Base-by-base conservation (phyloP, 2,797 vertebrate species). In the Propithecus deckenii region DNA sequence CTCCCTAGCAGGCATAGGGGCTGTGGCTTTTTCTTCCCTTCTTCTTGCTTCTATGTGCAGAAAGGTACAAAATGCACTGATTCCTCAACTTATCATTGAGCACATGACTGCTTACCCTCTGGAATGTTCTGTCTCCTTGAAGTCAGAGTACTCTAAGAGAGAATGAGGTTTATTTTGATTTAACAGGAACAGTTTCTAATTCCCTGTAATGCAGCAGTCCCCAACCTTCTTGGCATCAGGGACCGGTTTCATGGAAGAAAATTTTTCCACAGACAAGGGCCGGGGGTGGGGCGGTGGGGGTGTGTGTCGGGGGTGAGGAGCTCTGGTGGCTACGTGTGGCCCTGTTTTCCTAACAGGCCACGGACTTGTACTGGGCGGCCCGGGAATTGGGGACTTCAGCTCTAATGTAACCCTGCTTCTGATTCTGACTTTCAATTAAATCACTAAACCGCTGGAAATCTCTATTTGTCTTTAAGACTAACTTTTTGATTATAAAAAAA, bases 401-500 rank as follows among this genome's bases (percentile, higher is more conserved):
- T 32, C 22, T 74, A 89, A 89, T 67, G 17, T 63, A 80, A 55
- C 65, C 38, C 50, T 93, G n/a, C 78, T 86, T 81, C 25, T 65
- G 25, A 75, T 81, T 74, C 11, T 95, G 61, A 57, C 41, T 93
- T 86, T 86, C 28, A 71, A 4, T 92, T 61, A 91, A 75, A 67
- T 95, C 59, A 97, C 11, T 91, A 91, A 87, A 46, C 52, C 43
- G 86, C 14, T 43, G 18, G 81, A 94, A 83, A 46, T 61, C 22
- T 95, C 74, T 79, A 22, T 88, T 97, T 79, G 20, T 91, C 72
- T 94, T 91, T 81, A 89, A 88, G 65, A 89, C 14, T 81, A 86
- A 88, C 5, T 59, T 83, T 91, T 94, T 81, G 23, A n/a, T 50
- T 7, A 79, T 46, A 63, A 43, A 30, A 32, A 25, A 25, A 8